Evolutionary conservation across 2,113 vertebrate genomes (phyloP), one percentile per base, ranked within the genome.

Genomic region (Turnix velox): DNA sequence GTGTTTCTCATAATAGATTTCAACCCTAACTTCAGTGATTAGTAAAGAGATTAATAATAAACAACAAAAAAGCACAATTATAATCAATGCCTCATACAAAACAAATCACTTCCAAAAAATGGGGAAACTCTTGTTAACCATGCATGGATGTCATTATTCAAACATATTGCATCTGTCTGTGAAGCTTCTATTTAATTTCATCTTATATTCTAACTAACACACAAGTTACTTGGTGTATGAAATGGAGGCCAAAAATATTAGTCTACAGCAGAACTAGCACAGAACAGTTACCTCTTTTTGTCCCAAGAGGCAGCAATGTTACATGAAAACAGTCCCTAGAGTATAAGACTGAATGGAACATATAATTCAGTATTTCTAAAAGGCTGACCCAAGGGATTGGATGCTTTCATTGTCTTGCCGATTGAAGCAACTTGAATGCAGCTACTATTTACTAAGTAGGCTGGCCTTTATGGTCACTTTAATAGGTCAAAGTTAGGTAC

Each of bases 241-340:
- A 86, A 77, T 81, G 43, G 61, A 92, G 57, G 77, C 25, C 61
- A 81, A 61, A 55, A 6, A 31, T 30, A 42, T 51, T 18, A 22
- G 14, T 8, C 8, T 37, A 20, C 22, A 63, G 49, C 69, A 92
- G 61, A 88, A 40, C 10, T 28, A 58, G 54, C 46, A 63, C 24
- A 27, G 51, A 59, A 46, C 1, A 10, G 30, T 35, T 58, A 15
- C n/a, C 52, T 28, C 40, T 71, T 27, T 10, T 30, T 9, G 33
- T 88, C 83, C 79, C 4, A 0, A 57, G 86, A 62, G 57, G 37
- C 0, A 72, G 40, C 0, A 0, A 40, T 30, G 52, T 68, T 71
- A 63, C 1, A 30, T 19, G 33, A 61, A 84, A 87, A 84, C 65
- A 46, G 55, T 31, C 69, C 77, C 65, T 22, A 33, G 40, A 57